phyloP scores from a whole-genome alignment of 2,113 vertebrate species.

The Tachysurus fulvidraco region DNA sequence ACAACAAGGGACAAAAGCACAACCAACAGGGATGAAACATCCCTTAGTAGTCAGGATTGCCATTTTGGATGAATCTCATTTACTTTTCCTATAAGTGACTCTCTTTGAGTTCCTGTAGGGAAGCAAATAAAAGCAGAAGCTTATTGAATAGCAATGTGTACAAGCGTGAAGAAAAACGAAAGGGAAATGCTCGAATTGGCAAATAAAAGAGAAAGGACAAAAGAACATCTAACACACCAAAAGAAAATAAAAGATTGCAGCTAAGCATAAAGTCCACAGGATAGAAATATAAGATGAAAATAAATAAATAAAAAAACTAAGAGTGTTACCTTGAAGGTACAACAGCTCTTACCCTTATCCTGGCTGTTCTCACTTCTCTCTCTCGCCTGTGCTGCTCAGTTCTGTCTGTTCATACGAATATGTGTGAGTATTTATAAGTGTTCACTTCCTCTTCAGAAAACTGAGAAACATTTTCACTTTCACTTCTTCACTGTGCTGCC shows the following conservation, averaged over 20 bases:
- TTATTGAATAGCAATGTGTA: slow-evolving; percentile 11
- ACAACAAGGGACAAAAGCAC: slow-evolving; percentile 1
- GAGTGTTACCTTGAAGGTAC: not conserved
- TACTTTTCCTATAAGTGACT: slow-evolving; percentile 4
- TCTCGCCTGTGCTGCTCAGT: slow-evolving; percentile 17
- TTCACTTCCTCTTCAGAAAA: slow-evolving; percentile 76
- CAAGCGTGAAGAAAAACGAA: slow-evolving; percentile 41
- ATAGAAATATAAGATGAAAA: not conserved
- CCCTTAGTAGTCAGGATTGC: not conserved
- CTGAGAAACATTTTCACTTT: slow-evolving; percentile 74
- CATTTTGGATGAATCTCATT: not conserved
- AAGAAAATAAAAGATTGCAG: not conserved
- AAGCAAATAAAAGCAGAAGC: slow-evolving; percentile 49
- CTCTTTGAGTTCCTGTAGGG: slow-evolving; percentile 3
- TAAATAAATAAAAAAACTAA: not conserved
- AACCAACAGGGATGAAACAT: slow-evolving; percentile 9
- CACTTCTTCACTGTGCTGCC: slow-evolving; percentile 68
- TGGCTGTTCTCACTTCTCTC: slow-evolving; percentile 52
- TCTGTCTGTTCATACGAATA: slow-evolving; percentile 41
- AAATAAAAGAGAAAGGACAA: not conserved
- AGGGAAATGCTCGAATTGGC: slow-evolving; percentile 29
- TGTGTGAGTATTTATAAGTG: slow-evolving; percentile 58
- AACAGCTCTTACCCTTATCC: slow-evolving; percentile 20
- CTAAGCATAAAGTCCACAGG: not conserved
- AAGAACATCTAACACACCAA: not conserved